Conservation (phyloP, 2,797 vertebrate species). For the Heteromormyrus szaboi region DNA sequence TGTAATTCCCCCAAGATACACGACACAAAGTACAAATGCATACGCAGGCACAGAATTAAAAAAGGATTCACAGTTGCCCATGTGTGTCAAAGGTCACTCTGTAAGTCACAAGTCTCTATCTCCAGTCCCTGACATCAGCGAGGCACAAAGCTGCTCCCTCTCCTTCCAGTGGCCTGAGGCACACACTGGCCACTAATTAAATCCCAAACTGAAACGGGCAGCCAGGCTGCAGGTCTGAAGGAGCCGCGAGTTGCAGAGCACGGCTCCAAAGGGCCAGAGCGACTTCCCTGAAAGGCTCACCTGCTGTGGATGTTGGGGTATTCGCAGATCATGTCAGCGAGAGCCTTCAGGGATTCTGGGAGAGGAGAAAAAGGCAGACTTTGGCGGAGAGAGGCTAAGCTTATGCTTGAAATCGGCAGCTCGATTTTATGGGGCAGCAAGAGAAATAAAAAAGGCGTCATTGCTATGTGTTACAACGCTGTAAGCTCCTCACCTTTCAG, state of each 20-base stretch:
- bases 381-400: neutral
- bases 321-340: constrained; percentile 87
- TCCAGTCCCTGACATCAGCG: neutral
- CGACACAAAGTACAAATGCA: neutral
- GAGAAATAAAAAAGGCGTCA: neutral
- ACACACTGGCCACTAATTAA: neutral
- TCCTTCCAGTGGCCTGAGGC: neutral
- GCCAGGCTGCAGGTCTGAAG: neutral
- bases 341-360: constrained; percentile 81
- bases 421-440: neutral
- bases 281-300: constrained; percentile 50
- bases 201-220: neutral
- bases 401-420: neutral
- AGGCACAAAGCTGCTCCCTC: neutral
- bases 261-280: neutral
- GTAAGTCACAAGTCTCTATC: neutral
- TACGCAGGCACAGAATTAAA: neutral
- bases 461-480: neutral
- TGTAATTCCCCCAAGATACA: neutral
- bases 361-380: constrained; percentile 9
- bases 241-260: neutral
- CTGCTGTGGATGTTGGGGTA: constrained; percentile 87
- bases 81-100: neutral
- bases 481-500: constrained; percentile 73
- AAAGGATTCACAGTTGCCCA: neutral